Evolutionary conservation across 2,888 invertebrate species (phyloP).

Genomic region (Magallana nippona): DNA sequence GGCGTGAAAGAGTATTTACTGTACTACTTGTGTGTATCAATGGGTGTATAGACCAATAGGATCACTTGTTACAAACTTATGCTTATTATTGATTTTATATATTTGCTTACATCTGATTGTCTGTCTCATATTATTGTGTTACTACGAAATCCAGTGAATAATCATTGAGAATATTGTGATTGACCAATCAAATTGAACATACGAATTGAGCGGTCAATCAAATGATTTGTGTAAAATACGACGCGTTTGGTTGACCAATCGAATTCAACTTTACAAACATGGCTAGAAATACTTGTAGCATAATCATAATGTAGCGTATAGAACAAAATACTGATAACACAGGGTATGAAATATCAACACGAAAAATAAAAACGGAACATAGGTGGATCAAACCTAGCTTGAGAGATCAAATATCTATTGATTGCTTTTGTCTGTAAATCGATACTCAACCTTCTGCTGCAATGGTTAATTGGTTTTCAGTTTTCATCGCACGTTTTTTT

Average conservation of each 20-base stretch:
- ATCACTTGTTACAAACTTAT: constrained; percentile 36
- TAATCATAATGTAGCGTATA: background rate
- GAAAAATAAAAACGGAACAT: no score
- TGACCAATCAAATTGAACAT: constrained; percentile 23
- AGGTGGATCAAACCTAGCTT: no score
- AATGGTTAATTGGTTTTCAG: no score
- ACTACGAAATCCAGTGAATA: constrained; percentile 26
- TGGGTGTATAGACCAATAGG: constrained; percentile 22
- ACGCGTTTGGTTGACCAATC: constrained; percentile 20
- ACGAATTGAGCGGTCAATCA: background rate
- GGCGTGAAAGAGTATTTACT: background rate
- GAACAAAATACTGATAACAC: background rate
- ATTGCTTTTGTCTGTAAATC: no score
- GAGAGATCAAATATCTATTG: no score
- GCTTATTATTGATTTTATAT: constrained; percentile 35
- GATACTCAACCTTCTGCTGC: no score
- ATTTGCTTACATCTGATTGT: constrained; percentile 30
- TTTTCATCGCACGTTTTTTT: no score
- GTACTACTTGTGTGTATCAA: constrained; percentile 29
- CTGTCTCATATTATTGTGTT: constrained; percentile 38
- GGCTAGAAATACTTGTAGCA: constrained; percentile 15
- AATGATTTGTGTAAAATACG: background rate
- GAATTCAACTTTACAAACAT: background rate
- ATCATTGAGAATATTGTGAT: constrained; percentile 24
- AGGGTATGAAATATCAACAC: background rate